Conservation (phyloP, 2,797 vertebrate genomes). For the Chrosomus eos region DNA sequence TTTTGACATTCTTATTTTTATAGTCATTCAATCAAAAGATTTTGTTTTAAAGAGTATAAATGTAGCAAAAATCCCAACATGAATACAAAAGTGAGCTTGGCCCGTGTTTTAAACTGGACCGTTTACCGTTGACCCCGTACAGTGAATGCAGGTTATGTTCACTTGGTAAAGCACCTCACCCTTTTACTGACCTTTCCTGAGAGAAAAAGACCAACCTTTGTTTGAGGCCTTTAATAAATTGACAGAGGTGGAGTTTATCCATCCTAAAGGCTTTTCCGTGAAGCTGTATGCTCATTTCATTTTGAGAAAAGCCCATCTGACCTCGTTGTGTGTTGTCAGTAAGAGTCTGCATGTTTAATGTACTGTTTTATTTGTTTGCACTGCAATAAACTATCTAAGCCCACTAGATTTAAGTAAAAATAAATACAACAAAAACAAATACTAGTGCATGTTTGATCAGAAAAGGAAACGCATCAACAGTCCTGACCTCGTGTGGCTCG, state of each 20-base stretch:
- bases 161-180: neutral
- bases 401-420: conserved; percentile 9
- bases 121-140: neutral
- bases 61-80: neutral
- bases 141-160: neutral
- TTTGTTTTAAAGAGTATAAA: neutral
- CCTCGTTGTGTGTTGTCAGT: conserved; percentile 24
- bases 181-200: neutral
- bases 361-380: conserved; percentile 32
- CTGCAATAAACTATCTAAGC: conserved; percentile 12
- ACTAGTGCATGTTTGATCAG: neutral
- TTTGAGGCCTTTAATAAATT: conserved; percentile 14
- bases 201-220: neutral
- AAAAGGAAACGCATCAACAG: conserved; percentile 28
- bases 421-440: conserved; percentile 8
- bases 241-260: conserved; percentile 15
- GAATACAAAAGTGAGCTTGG: neutral
- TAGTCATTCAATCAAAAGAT: neutral
- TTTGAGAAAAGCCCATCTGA: conserved; percentile 19
- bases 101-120: too few species aligned
- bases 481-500: conserved; percentile 21
- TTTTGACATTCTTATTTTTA: neutral
- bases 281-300: conserved; percentile 24
- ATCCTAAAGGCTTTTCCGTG: conserved; percentile 21
- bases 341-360: conserved; percentile 31